Evolutionary conservation across 1,140 invertebrate species (phyloP), one percentile per base, ranked within the genome.

Genomic region (Sogatella furcifera): DNA sequence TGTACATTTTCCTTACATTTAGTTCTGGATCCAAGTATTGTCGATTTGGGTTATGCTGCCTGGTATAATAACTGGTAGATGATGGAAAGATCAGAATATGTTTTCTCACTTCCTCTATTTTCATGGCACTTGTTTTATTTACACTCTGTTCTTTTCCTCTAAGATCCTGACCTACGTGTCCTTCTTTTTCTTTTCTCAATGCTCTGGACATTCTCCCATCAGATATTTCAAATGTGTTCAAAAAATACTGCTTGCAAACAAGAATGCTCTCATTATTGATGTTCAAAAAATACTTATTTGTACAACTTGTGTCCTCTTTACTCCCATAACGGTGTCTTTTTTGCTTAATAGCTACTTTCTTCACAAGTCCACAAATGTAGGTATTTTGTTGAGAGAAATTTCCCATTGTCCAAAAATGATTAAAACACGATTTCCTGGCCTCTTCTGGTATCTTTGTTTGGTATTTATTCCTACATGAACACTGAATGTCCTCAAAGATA

Each of bases 181-280:
- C 55, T 55, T 44, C 56, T 22, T 15, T 46, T 14, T 58, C 19
- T 64, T 64, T 61, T 8, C 31, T 56, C 5, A 58, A 53, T 52
- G 53, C 22, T 44, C 59, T 57, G 41, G 34, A 15, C 14, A 64
- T 44, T 38, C 55, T 61, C 5, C 53, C 41, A 56, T 63, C 14
- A n/a, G 59, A 49, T 44, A 56, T 52, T 61, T 15, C 14, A 55
- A 63, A 58, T 28, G 62, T 63, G n/a, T 55, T 59, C 19, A 55
- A 42, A 46, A 63, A 63, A 55, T 49, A 60, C 44, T 42, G 49
- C 17, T 63, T 61, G 43, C 62, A 63, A 54, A 63, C 62, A 44
- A 46, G n/a, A 24, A 58, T 28, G n/a, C 41, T 58, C n/a, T 58
- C 46, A 46, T 44, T 44, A 19, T 22, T 15, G 6, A 21, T 24